phyloP scores from a whole-genome alignment of 2,888 invertebrate species.

The Agonum fuliginosum region DNA sequence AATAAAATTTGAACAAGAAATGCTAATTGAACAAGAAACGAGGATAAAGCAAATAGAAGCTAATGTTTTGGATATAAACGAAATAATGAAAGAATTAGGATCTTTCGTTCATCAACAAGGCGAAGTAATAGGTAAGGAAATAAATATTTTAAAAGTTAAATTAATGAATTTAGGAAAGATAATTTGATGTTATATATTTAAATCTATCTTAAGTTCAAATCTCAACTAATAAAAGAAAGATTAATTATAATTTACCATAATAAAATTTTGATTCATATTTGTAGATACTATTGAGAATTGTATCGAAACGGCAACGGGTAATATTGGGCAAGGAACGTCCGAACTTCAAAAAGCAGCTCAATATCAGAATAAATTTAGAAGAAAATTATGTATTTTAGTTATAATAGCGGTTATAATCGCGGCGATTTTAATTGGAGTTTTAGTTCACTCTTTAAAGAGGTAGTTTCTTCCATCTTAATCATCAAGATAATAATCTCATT shows the following conservation, averaged over 20 bases:
- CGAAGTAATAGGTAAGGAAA: conserved; percentile 81
- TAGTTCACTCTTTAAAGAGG: conserved; percentile 75
- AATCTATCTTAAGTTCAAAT: too few relatives aligned
- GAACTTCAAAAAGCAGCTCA: conserved; percentile 88
- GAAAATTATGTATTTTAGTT: conserved; percentile 83
- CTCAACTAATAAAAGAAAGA: too few relatives aligned
- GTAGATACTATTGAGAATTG: conserved; percentile 89
- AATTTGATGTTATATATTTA: conserved; percentile 21
- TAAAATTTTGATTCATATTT: conserved; percentile 60
- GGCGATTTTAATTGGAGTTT: conserved; percentile 81
- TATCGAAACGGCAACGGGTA: conserved; percentile 83
- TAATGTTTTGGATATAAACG: conserved; percentile 87
- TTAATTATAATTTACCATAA: too few relatives aligned
- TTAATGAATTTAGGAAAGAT: background rate
- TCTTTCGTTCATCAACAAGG: conserved; percentile 83
- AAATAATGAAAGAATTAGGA: conserved; percentile 86
- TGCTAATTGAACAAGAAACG: conserved; percentile 87
- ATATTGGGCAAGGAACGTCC: conserved; percentile 86
- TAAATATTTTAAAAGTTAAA: conserved; percentile 13
- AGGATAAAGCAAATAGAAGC: conserved; percentile 87
- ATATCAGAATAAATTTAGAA: conserved; percentile 85
- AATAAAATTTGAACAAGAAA: conserved; percentile 85
- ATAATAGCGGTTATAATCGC: conserved; percentile 80
- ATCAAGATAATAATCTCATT: conserved; percentile 10
- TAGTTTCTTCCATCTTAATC: conserved; percentile 49